Evolutionary conservation across 1,140 invertebrate species (phyloP).

Genomic region (Hypsibius dujardini): DNA sequence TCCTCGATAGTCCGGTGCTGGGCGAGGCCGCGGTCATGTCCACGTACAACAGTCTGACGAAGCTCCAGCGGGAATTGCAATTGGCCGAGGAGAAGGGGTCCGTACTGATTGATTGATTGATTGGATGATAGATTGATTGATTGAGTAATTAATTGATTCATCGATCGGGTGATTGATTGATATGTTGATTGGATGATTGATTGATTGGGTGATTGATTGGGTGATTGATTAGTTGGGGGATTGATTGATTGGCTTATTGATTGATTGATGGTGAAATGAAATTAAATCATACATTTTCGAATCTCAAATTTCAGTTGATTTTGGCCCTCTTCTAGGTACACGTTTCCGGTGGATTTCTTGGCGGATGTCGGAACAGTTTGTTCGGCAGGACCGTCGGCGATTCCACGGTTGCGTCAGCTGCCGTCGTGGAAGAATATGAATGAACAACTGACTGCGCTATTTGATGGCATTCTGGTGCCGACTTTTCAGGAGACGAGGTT

Average conservation of each 20-base stretch:
- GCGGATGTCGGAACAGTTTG: not conserved
- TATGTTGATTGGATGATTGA: too few species aligned
- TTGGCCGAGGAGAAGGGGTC: not conserved
- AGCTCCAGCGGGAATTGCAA: not conserved
- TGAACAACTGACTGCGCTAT: not conserved
- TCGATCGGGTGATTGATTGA: too few species aligned
- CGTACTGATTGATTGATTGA: too few species aligned
- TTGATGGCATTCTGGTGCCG: constrained; percentile 4
- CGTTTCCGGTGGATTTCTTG: not conserved
- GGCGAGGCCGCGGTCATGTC: not conserved
- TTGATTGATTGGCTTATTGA: too few species aligned
- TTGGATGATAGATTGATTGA: too few species aligned
- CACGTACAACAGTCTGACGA: not conserved
- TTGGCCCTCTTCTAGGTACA: too few species aligned
- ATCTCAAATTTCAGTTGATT: too few species aligned
- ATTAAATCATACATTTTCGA: too few species aligned
- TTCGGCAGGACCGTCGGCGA: not conserved
- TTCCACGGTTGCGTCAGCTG: not conserved
- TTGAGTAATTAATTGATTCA: too few species aligned
- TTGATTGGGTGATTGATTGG: too few species aligned
- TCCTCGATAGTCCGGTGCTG: constrained; percentile 14
- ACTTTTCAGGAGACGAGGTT: not conserved
- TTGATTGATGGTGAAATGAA: too few species aligned
- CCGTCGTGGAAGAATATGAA: not conserved
- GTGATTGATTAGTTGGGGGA: too few species aligned